phyloP scores from a whole-genome alignment of 2,113 vertebrate species.

The Abramis brama region DNA sequence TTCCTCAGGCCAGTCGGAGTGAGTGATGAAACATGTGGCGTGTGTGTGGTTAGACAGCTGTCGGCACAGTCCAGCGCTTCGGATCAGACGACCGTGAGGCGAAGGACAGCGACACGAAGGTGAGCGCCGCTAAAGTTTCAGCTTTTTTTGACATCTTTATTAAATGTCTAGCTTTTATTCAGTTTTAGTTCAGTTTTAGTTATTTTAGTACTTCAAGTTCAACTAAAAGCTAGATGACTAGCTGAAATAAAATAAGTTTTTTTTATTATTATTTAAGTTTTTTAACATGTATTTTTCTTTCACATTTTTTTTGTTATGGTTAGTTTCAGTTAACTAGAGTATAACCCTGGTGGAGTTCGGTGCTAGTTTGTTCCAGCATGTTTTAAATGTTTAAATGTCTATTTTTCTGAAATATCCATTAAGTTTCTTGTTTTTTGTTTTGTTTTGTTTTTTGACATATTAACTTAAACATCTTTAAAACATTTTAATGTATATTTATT shows the following conservation, averaged over 20 bases:
- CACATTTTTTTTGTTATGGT: background rate
- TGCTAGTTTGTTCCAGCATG: background rate
- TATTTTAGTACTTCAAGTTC: background rate
- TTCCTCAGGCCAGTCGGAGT: slow-evolving; percentile 44
- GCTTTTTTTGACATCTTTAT: background rate
- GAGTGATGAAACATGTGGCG: background rate
- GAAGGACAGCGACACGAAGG: slow-evolving; percentile 56
- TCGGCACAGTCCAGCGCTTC: slow-evolving; percentile 57
- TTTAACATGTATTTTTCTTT: background rate
- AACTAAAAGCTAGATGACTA: background rate
- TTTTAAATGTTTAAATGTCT: background rate
- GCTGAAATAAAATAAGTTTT: background rate
- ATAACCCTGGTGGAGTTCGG: background rate
- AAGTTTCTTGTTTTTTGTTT: background rate
- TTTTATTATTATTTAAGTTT: background rate
- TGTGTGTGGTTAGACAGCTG: slow-evolving; percentile 70
- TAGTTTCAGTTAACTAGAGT: background rate
- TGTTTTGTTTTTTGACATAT: too few relatives aligned
- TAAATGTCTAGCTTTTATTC: background rate
- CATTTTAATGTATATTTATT: background rate
- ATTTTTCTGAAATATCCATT: background rate
- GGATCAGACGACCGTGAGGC: slow-evolving; percentile 41
- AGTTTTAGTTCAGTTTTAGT: background rate
- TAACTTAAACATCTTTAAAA: background rate
- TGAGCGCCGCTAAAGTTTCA: slow-evolving; percentile 44